These are phyloP conservation scores for Lepidonotus clava DNA, from an alignment of 2,888 invertebrate species.

Conservation along the genomic window DNA sequence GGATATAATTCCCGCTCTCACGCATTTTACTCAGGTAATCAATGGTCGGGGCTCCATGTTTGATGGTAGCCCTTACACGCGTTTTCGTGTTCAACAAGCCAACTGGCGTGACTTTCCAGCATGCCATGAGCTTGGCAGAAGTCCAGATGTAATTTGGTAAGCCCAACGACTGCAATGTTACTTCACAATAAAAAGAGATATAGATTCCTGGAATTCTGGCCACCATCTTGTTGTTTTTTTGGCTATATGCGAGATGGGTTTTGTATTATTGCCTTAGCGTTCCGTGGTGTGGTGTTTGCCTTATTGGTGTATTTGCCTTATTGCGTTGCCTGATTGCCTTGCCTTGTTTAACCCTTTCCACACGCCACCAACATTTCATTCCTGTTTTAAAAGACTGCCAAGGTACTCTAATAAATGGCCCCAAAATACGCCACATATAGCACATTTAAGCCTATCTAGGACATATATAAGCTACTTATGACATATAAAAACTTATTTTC, in stretches of 20 bases:
- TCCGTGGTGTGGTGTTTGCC: background rate
- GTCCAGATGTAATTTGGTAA: constrained; percentile 28
- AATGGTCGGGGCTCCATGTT: background rate
- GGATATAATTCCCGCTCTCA: constrained; percentile 42
- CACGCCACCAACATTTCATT: too few relatives aligned
- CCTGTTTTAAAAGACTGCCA: too few relatives aligned
- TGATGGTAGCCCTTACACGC: background rate
- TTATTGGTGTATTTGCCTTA: too few relatives aligned
- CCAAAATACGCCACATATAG: too few relatives aligned
- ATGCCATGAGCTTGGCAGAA: background rate
- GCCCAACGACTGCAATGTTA: background rate
- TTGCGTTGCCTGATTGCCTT: background rate
- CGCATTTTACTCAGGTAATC: constrained; percentile 22
- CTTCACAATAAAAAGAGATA: constrained; percentile 22
- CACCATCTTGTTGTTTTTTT: background rate
- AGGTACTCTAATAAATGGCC: too few relatives aligned
- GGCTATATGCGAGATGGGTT: background rate
- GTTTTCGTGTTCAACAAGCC: constrained; percentile 33
- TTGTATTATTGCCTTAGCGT: background rate
- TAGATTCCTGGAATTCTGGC: constrained; percentile 1
- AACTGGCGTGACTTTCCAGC: background rate
- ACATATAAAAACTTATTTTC: too few relatives aligned
- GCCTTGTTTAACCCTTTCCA: constrained; percentile 26
- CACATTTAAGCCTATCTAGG: too few relatives aligned
- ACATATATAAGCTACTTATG: too few relatives aligned